A percentile compares a stretch with the other conserved stretches of the same genome.
Evolutionary conservation across 1,140 invertebrate genomes (phyloP).

Genomic region (Magallana gigas): DNA sequence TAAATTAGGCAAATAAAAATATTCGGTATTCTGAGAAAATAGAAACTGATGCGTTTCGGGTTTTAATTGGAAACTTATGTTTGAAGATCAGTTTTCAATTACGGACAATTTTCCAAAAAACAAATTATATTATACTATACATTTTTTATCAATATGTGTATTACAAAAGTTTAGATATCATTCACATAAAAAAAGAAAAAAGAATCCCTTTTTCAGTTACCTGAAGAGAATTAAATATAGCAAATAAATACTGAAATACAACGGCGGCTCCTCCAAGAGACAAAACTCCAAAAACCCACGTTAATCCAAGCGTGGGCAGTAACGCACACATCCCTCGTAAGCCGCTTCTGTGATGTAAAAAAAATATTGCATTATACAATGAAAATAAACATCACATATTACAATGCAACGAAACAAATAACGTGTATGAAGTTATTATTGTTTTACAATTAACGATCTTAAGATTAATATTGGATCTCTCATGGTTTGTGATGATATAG

Average conservation of each 20-base stretch:
- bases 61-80: too few species aligned
- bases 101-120: neutral
- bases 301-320: constrained; percentile 67
- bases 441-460: too few species aligned
- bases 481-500: too few species aligned
- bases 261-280: constrained; percentile 66
- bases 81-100: too few species aligned
- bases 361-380: neutral
- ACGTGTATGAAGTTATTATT: neutral
- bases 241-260: constrained; percentile 73
- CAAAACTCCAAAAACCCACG: constrained; percentile 72
- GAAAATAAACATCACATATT: neutral
- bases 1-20: too few species aligned
- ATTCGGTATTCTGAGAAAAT: too few species aligned
- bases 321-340: constrained; percentile 64
- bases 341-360: constrained; percentile 57
- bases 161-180: neutral
- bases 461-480: too few species aligned
- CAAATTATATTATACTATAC: neutral
- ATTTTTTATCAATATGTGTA: neutral
- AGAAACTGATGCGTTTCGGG: too few species aligned
- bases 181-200: neutral
- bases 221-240: constrained; percentile 72
- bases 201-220: constrained; percentile 47
- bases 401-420: neutral